Conservation (phyloP, 2,113 vertebrate genomes). For the Thunnus thynnus region DNA sequence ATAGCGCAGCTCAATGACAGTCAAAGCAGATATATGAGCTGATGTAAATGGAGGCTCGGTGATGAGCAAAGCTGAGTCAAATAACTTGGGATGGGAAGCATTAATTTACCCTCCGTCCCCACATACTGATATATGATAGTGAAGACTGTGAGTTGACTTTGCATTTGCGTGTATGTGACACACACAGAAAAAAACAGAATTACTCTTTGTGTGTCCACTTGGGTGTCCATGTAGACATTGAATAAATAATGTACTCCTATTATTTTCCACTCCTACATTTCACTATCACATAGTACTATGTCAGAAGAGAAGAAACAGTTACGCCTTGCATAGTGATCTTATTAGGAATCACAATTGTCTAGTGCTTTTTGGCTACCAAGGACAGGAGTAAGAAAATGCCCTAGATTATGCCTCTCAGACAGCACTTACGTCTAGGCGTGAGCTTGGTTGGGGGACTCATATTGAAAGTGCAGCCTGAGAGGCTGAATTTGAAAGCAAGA, state of each 20-base stretch:
- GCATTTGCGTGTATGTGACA: slow-evolving; percentile 1
- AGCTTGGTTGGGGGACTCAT: neutral
- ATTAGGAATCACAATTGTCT: neutral
- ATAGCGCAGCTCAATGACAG: slow-evolving; percentile 64
- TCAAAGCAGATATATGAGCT: slow-evolving; percentile 71
- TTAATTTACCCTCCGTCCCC: slow-evolving; percentile 46
- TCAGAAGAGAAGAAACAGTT: neutral
- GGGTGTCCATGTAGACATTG: neutral
- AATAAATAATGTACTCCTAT: neutral
- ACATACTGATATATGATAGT: slow-evolving; percentile 43
- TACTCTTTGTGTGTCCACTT: slow-evolving; percentile 8
- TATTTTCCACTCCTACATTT: neutral
- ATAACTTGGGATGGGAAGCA: slow-evolving; percentile 57
- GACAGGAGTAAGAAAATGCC: neutral
- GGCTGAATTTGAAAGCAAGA: neutral
- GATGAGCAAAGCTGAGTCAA: slow-evolving; percentile 65
- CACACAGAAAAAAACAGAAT: neutral
- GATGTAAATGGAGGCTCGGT: slow-evolving; percentile 64
- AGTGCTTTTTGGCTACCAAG: neutral
- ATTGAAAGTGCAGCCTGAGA: neutral
- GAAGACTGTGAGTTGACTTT: neutral
- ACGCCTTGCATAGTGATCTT: neutral
- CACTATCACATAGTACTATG: neutral
- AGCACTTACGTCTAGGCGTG: neutral
- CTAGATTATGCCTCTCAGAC: neutral